Evolutionary conservation across 2,113 vertebrate genomes (phyloP).

Genomic region (Podarcis muralis): DNA sequence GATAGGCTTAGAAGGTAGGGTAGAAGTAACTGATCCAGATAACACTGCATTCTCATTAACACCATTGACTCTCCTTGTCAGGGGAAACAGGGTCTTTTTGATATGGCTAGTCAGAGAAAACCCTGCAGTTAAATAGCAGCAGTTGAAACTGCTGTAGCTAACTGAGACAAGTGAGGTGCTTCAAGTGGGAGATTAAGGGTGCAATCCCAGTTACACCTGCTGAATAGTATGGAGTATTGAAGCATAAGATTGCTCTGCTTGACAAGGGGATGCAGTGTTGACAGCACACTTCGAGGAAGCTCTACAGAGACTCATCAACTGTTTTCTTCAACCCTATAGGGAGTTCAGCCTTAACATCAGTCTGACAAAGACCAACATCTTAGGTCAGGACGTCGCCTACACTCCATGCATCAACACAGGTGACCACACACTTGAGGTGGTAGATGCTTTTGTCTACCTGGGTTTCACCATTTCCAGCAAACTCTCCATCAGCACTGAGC

Average conservation of each 20-base stretch:
- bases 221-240: neutral
- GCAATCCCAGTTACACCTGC: neutral
- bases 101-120: constrained; percentile 3
- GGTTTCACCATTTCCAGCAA: too few relatives aligned
- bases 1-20: constrained; percentile 30
- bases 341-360: too few relatives aligned
- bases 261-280: neutral
- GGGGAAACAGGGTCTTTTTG: constrained; percentile 1
- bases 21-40: constrained; percentile 35
- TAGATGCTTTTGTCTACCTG: too few relatives aligned
- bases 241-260: neutral
- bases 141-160: neutral
- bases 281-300: too few relatives aligned
- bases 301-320: too few relatives aligned
- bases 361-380: too few relatives aligned
- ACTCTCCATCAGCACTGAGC: too few relatives aligned
- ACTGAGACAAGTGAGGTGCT: neutral
- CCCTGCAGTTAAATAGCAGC: neutral
- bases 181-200: neutral
- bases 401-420: too few relatives aligned
- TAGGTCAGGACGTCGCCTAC: too few relatives aligned
- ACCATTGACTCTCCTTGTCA: constrained; percentile 10
- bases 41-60: constrained; percentile 12
- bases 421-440: too few relatives aligned
- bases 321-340: too few relatives aligned